Evolutionary conservation across 2,113 vertebrate species (phyloP).

Genomic region (Trogon melanurus): DNA sequence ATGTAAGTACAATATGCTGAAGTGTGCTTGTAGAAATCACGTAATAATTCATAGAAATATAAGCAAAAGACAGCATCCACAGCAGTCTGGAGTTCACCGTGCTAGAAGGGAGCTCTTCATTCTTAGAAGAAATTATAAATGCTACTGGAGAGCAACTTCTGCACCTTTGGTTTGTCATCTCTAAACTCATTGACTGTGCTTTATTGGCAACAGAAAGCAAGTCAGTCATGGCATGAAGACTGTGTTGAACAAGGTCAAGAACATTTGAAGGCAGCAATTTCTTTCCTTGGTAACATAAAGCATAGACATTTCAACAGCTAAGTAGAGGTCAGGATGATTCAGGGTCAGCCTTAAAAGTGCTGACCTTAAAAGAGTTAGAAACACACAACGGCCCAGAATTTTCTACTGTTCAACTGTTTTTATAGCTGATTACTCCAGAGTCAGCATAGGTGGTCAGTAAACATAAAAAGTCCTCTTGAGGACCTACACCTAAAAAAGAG

Average conservation of each 20-base stretch:
- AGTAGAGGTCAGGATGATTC: slow-evolving; percentile 8
- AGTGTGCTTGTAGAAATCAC: slow-evolving; percentile 28
- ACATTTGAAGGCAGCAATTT: background rate
- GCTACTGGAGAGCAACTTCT: background rate
- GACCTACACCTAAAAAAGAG: background rate
- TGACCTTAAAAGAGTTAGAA: slow-evolving; percentile 9
- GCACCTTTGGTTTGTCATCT: background rate
- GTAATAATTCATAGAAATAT: background rate
- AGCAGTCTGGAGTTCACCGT: background rate
- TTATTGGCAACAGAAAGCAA: background rate
- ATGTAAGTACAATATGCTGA: slow-evolving; percentile 2
- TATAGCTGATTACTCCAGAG: background rate
- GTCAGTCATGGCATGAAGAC: background rate
- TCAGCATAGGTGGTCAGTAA: background rate
- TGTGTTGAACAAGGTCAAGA: slow-evolving; percentile 11
- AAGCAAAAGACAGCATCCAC: slow-evolving; percentile 7
- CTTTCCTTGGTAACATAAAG: background rate
- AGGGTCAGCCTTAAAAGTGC: background rate
- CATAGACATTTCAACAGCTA: background rate
- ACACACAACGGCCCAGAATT: background rate
- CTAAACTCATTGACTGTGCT: background rate
- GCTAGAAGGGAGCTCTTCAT: background rate
- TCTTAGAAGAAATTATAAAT: background rate
- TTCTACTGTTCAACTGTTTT: background rate
- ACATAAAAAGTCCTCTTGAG: background rate